A percentile compares a stretch with the other conserved stretches of the same genome.
These are phyloP conservation scores for Plebejus argus DNA, from an alignment of 2,888 invertebrate species.

Conservation along the genomic window DNA sequence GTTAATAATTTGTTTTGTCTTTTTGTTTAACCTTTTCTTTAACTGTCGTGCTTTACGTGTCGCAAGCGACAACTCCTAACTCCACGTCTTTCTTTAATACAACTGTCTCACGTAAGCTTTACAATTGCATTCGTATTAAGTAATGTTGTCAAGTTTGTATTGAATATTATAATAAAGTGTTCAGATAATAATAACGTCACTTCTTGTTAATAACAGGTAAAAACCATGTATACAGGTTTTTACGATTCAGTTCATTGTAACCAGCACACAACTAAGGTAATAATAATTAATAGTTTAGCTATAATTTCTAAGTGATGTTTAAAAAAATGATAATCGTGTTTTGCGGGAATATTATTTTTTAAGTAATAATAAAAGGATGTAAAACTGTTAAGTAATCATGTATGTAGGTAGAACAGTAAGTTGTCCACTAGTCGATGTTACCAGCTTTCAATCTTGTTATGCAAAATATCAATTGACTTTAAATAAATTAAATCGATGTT, in stretches of 20 bases:
- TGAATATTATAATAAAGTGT: conserved; percentile 73
- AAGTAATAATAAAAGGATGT: conserved; percentile 70
- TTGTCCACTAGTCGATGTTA: conserved; percentile 77
- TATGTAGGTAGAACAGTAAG: conserved; percentile 75
- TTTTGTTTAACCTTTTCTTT: conserved; percentile 61
- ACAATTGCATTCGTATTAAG: conserved; percentile 65
- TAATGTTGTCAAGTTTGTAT: conserved; percentile 61
- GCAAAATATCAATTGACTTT: conserved; percentile 64
- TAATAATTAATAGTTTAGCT: conserved; percentile 70
- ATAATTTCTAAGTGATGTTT: conserved; percentile 74
- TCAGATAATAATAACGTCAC: conserved; percentile 69
- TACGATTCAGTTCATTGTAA: conserved; percentile 59
- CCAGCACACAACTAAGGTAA: conserved; percentile 73
- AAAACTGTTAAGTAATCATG: conserved; percentile 77
- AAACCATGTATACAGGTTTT: conserved; percentile 52
- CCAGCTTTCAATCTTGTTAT: conserved; percentile 74
- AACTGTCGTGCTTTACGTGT: conserved; percentile 60
- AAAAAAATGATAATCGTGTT: conserved; percentile 70
- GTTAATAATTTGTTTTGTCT: conserved; percentile 74
- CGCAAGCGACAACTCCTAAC: conserved; percentile 59
- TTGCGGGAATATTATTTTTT: conserved; percentile 74
- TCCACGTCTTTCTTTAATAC: conserved; percentile 61
- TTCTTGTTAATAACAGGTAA: conserved; percentile 58
- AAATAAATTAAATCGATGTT: conserved; percentile 63
- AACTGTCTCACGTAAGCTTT: conserved; percentile 61